Conservation (phyloP, 2,113 vertebrate species). For the Phocoena phocoena region DNA sequence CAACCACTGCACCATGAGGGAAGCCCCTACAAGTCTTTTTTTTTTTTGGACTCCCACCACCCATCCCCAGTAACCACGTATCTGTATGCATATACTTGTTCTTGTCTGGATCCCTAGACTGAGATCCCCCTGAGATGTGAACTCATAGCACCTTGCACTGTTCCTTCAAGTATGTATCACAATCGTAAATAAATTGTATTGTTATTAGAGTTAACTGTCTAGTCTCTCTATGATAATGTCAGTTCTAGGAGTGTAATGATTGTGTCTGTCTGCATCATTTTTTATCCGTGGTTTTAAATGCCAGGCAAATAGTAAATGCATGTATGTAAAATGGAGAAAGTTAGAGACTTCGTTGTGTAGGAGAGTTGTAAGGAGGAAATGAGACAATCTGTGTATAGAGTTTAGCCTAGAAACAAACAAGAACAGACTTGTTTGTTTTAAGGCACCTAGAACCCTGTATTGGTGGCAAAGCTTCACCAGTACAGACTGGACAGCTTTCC, state of each 20-base stretch:
- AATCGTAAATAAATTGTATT: background rate
- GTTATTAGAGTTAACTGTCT: background rate
- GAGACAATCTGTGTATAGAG: background rate
- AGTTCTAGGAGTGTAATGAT: background rate
- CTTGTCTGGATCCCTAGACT: background rate
- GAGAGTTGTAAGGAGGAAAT: background rate
- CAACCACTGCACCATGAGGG: too few species aligned
- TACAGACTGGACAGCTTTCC: background rate
- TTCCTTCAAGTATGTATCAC: background rate
- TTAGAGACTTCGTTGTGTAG: background rate
- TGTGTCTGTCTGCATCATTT: background rate
- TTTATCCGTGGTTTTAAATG: background rate
- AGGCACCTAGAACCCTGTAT: background rate
- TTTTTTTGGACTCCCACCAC: background rate
- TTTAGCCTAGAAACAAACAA: background rate
- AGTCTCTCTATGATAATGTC: background rate
- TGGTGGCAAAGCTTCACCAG: background rate
- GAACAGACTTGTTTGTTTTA: background rate
- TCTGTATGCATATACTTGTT: background rate
- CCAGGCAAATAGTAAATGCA: background rate
- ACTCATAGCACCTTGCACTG: background rate
- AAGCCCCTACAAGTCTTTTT: too few species aligned
- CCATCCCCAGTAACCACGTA: rapidly evolving
- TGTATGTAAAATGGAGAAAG: background rate
- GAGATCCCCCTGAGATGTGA: background rate